A percentile compares a stretch with the other conserved stretches of the same genome.
These are phyloP conservation scores for Stenoptilia bipunctidactyla DNA, from an alignment of 2,888 invertebrate species.

Conservation along the genomic window DNA sequence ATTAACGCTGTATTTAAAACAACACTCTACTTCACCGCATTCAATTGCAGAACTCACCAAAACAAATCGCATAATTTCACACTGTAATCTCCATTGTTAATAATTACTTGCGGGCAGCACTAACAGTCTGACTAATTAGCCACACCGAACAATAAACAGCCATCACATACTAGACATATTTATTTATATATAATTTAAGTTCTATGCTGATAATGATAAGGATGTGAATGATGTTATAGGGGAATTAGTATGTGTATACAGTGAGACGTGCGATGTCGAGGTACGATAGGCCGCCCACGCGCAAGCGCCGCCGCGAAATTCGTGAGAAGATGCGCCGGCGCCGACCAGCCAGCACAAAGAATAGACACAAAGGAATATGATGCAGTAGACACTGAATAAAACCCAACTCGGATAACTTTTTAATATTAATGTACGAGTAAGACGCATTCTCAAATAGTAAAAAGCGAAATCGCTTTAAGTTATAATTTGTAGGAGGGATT, in stretches of 20 bases:
- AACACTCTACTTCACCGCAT: too few species aligned
- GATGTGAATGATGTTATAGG: conserved; percentile 9
- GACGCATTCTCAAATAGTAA: too few species aligned
- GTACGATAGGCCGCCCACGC: conserved; percentile 63
- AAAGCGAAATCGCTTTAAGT: too few species aligned
- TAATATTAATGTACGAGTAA: too few species aligned
- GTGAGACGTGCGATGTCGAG: conserved; percentile 41
- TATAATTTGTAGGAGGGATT: too few species aligned
- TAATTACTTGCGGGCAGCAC: conserved; percentile 48
- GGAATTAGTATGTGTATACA: neutral
- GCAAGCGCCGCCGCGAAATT: conserved; percentile 61
- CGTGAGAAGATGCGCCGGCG: conserved; percentile 62
- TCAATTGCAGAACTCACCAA: conserved; percentile 16
- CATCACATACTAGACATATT: conserved; percentile 24
- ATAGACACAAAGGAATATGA: conserved; percentile 19
- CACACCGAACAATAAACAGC: conserved; percentile 61
- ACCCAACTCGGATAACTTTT: neutral
- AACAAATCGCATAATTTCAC: conserved; percentile 55
- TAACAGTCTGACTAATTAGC: conserved; percentile 69
- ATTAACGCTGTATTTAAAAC: too few species aligned
- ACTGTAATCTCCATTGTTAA: conserved; percentile 41
- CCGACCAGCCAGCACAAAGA: conserved; percentile 32
- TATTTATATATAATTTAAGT: conserved; percentile 22
- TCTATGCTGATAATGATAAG: conserved; percentile 27
- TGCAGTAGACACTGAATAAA: neutral